Percentiles rank a stretch among this genome's conserved stretches.
phyloP scores from a whole-genome alignment of 2,888 invertebrate species.

The Sylvicola cinctus region DNA sequence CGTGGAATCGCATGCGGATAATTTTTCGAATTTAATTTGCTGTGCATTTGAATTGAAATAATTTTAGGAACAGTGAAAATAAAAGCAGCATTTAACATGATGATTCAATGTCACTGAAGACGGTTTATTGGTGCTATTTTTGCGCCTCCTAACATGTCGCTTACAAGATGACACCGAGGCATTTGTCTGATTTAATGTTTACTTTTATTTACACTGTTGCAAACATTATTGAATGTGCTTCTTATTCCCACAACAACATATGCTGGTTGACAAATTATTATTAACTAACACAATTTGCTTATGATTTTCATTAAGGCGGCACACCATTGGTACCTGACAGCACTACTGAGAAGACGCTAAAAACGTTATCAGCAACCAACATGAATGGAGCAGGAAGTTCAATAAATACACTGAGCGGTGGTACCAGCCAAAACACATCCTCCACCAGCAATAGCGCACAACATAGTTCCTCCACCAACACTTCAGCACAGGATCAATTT shows the following conservation, averaged over 20 bases:
- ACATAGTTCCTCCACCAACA: slow-evolving; percentile 13
- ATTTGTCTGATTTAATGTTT: slow-evolving; percentile 19
- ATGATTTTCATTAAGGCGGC: slow-evolving; percentile 27
- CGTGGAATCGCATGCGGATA: too few species aligned
- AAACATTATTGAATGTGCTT: neutral
- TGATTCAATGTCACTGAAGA: slow-evolving; percentile 18
- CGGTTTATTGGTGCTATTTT: slow-evolving; percentile 20
- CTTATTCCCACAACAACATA: neutral
- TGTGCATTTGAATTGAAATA: too few species aligned
- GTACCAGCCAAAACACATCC: neutral
- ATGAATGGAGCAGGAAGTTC: slow-evolving; percentile 8
- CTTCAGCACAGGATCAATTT: slow-evolving; percentile 43
- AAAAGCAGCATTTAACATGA: slow-evolving; percentile 11
- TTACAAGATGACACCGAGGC: slow-evolving; percentile 21
- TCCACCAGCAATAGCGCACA: too few species aligned
- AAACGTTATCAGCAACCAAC: too few species aligned
- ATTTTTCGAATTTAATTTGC: too few species aligned
- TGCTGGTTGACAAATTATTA: neutral
- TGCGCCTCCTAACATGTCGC: slow-evolving; percentile 11
- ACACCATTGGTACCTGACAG: slow-evolving; percentile 27
- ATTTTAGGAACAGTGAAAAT: neutral
- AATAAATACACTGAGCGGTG: slow-evolving; percentile 5
- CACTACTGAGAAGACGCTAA: slow-evolving; percentile 5
- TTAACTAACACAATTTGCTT: slow-evolving; percentile 4
- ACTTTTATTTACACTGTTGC: neutral